Base-by-base conservation (phyloP, 2,797 vertebrate species). In the Nannoperca obscura region DNA sequence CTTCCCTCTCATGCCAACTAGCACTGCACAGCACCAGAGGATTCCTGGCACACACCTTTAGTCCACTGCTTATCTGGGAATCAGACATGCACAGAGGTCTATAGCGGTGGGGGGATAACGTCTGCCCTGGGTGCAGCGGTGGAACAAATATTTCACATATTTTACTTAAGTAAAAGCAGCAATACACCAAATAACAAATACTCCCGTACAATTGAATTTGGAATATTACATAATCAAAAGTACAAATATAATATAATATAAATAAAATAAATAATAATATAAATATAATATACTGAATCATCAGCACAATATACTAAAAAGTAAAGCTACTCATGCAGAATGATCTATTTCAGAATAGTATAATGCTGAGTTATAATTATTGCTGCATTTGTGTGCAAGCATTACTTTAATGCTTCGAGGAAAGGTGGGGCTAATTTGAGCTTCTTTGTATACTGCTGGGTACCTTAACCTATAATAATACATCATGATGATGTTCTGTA, bases 1-100 rank as follows among this genome's bases (percentile, higher is more conserved):
- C 90, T 92, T 93, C 89, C 86, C 80, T 82, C 84, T 80, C 47
- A 38, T 46, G 63, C 46, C 57, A 62, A 20, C 40, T 34, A 61
- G 70, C 49, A 64, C 34, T 7, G 7, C 32, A 30, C 34, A 73
- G 34, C 5, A 60, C 11, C 1, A 38, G 20, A 73, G 9, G 32
- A 65, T 61, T 50, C 53, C 59, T 24, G 44, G 44, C 24, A 27
- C 38, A 8, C 62, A 58, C 30, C 53, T 65, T 58, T 63, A 15
- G 7, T 67, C 65, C 13, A 0, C 58, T 64, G 30, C 12, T 30
- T 44, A 61, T 71, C 57, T 54, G 32, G 50, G 65, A 74, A 32
- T 67, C 63, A 62, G 22, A 59, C 53, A 30, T 67, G 42, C 24
- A 71, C 61, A 67, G 4, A 20, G 8, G 40, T 22, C 52, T 10